Conservation (phyloP, 2,888 invertebrate species). For the Craniophora ligustri region DNA sequence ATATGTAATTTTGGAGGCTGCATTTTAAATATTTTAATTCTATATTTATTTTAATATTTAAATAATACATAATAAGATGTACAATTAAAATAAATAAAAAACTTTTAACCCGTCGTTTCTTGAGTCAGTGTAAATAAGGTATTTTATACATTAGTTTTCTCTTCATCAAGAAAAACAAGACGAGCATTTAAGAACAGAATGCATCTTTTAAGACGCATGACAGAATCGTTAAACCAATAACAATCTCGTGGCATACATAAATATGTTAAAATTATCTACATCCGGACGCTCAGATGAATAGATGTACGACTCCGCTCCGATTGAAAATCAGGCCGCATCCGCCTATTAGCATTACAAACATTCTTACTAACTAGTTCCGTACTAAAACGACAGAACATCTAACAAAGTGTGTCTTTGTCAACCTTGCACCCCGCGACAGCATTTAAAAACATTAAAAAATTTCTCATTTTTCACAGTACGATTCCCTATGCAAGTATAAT, state of each 20-base stretch:
- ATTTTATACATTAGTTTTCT: constrained; percentile 9
- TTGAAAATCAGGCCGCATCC: constrained; percentile 82
- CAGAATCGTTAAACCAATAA: constrained; percentile 57
- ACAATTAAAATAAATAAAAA: too few relatives aligned
- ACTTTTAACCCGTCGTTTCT: too few relatives aligned
- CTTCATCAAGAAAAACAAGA: constrained; percentile 11
- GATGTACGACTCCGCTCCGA: constrained; percentile 68
- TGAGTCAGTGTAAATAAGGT: too few relatives aligned
- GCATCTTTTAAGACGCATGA: constrained; percentile 46
- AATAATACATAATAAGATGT: too few relatives aligned
- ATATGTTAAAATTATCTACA: constrained; percentile 74
- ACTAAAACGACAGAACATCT: constrained; percentile 48
- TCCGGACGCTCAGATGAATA: constrained; percentile 72
- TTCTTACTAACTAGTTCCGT: constrained; percentile 68
- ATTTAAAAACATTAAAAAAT: constrained; percentile 4
- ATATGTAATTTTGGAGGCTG: too few relatives aligned
- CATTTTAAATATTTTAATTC: too few relatives aligned
- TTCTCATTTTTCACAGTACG: constrained; percentile 1
- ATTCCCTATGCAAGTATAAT: constrained; percentile 11
- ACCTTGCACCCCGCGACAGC: neutral
- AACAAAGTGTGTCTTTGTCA: constrained; percentile 16
- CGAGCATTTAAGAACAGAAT: constrained; percentile 16
- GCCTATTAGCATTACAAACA: constrained; percentile 75
- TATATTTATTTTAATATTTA: too few relatives aligned
- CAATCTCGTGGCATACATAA: constrained; percentile 62